These are phyloP conservation scores for Lepidochitona cinerea DNA, from an alignment of 2,888 invertebrate species.

Conservation along the genomic window DNA sequence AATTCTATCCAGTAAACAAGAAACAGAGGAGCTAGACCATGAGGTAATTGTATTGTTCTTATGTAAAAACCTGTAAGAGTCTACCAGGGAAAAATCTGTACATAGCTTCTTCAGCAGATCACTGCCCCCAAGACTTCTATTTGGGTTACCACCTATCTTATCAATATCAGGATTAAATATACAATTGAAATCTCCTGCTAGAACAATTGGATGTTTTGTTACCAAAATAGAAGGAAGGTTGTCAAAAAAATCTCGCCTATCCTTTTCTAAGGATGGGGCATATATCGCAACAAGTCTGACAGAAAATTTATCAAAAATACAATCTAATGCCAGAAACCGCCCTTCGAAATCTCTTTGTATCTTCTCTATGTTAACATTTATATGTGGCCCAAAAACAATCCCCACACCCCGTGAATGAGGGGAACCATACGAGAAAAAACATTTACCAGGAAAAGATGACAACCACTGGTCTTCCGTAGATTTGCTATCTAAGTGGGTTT, in stretches of 20 bases:
- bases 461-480: not conserved
- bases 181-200: constrained; percentile 15
- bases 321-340: not conserved
- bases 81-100: not conserved
- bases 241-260: constrained; percentile 1
- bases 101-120: not conserved
- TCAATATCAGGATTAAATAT: not conserved
- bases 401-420: not conserved
- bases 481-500: not conserved
- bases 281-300: constrained; percentile 6
- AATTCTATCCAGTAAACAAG: constrained; percentile 11
- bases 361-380: not conserved
- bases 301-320: not conserved
- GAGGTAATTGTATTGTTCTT: not conserved
- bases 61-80: not conserved
- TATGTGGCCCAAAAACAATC: not conserved
- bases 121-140: not conserved
- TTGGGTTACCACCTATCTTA: constrained; percentile 8
- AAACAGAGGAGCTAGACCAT: not conserved
- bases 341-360: constrained; percentile 7
- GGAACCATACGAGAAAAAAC: not conserved
- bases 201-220: not conserved
- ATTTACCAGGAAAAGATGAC: too few relatives aligned
- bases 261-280: not conserved
- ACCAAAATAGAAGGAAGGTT: not conserved